Evolutionary conservation across 2,888 invertebrate species (phyloP), one percentile per base, ranked within the genome.

Genomic region (Deroplatys truncata): DNA sequence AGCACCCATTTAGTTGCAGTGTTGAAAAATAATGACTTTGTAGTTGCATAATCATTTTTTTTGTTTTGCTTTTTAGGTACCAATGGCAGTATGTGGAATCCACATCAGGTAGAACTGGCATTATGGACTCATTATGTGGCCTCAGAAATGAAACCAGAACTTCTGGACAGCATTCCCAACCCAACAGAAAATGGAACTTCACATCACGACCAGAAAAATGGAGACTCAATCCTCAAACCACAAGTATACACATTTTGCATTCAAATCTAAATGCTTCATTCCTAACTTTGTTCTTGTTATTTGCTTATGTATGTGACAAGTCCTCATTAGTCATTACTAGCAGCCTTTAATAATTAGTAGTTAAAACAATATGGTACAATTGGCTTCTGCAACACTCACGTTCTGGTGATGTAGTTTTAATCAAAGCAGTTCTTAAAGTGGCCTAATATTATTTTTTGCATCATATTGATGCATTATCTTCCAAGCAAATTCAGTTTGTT

Each of bases 51-150:
- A 35, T 35, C 4, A 35, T 35, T 35, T 4, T 0, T 5, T 72
- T 72, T 9, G 1, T 20, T 20, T 25, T 72, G 56, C 20, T 72
- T 72, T 10, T 72, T 92, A 94, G 94, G 93, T 91, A 92, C 93
- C 89, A 93, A 93, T 89, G 92, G 90, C 84, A 92, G 92, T 84
- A 20, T 72, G 8, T 96, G 95, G 95, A 95, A 94, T 90, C 94
- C 95, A 31, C 95, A 95, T 92, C 95, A 96, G 94, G 98, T 98
- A 89, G 98, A 99, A 94, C 94, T 98, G 92, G 97, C 98, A 85
- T 93, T 99, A 92, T 99, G 98, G 98, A 97, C 98, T 90, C 98
- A 98, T 94, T 97, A 97, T 93, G 96, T 98, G 90, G 96, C 98
- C 91, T 96, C 97, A 91, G 98, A 98, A 92, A 93, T 97, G 92